A percentile compares a stretch with the other conserved stretches of the same genome.
Conservation (phyloP, 2,113 vertebrate species). For the Hemiscyllium ocellatum region DNA sequence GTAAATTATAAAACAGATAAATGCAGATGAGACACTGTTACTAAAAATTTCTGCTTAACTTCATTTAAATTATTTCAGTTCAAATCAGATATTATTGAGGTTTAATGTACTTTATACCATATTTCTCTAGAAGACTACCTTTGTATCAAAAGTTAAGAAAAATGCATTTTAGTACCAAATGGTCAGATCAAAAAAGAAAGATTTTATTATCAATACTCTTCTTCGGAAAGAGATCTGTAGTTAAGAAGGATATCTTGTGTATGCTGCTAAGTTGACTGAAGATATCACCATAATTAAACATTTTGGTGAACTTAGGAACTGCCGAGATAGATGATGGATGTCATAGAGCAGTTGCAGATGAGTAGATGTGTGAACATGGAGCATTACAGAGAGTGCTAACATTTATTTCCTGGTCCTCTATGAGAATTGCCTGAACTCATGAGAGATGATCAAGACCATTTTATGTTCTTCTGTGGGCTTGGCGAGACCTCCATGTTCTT, state of each 20-base stretch:
- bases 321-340: too few relatives aligned
- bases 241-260: background rate
- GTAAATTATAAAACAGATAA: background rate
- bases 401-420: too few relatives aligned
- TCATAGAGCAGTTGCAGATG: too few relatives aligned
- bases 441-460: too few relatives aligned
- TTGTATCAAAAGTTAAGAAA: background rate
- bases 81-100: conserved; percentile 4
- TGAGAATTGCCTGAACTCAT: too few relatives aligned
- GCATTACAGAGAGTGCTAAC: too few relatives aligned
- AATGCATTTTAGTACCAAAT: background rate
- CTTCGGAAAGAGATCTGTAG: background rate
- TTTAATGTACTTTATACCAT: background rate
- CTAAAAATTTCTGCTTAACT: background rate
- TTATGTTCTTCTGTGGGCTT: too few relatives aligned
- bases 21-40: background rate
- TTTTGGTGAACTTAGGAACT: background rate
- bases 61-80: background rate
- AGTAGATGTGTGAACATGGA: too few relatives aligned
- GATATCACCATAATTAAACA: background rate
- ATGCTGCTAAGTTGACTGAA: background rate
- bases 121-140: background rate
- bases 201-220: background rate
- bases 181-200: background rate
- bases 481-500: too few relatives aligned